A percentile compares a stretch with the other conserved stretches of the same genome.
These are phyloP conservation scores for Coreoperca whiteheadi DNA, from an alignment of 2,113 vertebrate species.

Conservation along the genomic window DNA sequence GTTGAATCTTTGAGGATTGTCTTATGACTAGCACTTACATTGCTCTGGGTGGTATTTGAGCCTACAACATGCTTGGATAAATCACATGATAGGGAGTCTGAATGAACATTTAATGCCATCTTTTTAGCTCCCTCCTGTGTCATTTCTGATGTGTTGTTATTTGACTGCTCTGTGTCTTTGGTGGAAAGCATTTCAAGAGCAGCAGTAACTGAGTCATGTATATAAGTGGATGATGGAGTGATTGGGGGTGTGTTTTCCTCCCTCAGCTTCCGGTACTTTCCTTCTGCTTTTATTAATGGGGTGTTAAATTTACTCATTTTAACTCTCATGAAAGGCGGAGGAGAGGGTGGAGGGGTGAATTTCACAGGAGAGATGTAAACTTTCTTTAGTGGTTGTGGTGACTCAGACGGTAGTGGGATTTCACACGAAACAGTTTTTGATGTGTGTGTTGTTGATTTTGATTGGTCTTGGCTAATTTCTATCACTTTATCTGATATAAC, in stretches of 20 bases:
- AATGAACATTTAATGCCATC: conserved; percentile 48
- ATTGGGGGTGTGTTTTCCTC: conserved; percentile 81
- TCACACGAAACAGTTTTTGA: conserved; percentile 62
- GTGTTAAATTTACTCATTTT: conserved; percentile 90
- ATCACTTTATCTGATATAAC: conserved; percentile 51
- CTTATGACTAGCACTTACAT: conserved; percentile 59
- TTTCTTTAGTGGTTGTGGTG: conserved; percentile 75
- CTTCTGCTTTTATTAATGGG: conserved; percentile 92
- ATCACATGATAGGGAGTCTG: conserved; percentile 62
- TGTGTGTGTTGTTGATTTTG: conserved; percentile 35
- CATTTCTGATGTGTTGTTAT: conserved; percentile 63
- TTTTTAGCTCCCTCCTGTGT: conserved; percentile 62
- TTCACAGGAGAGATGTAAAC: conserved; percentile 78
- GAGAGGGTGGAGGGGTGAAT: conserved; percentile 85
- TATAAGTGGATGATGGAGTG: conserved; percentile 69
- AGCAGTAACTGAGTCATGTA: conserved; percentile 74
- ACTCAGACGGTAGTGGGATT: conserved; percentile 69
- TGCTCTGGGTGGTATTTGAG: conserved; percentile 59
- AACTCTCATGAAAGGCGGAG: conserved; percentile 77
- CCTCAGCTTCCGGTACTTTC: conserved; percentile 86
- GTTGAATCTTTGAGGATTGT: conserved; percentile 63
- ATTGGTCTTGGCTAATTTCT: conserved; percentile 63
- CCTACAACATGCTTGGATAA: conserved; percentile 57
- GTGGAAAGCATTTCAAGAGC: conserved; percentile 77
- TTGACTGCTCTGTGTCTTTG: conserved; percentile 54